These are phyloP conservation scores for Diadegma fenestrale DNA, from an alignment of 2,888 invertebrate genomes.

Conservation along the genomic window DNA sequence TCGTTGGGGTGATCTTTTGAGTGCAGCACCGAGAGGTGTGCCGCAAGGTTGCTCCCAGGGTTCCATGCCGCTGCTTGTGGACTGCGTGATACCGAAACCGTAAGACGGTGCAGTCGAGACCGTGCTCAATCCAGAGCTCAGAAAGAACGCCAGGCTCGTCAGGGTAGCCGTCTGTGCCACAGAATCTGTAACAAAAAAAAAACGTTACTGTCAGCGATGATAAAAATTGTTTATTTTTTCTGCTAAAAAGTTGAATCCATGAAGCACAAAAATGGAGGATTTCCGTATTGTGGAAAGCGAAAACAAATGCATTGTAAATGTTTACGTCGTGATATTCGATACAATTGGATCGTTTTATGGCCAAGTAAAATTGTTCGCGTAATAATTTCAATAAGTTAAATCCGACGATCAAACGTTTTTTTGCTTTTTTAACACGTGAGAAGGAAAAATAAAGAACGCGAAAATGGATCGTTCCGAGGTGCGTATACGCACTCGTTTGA, in stretches of 20 bases:
- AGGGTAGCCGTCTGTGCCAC: conserved; percentile 82
- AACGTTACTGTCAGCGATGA: conserved; percentile 47
- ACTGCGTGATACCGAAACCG: conserved; percentile 74
- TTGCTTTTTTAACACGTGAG: too few relatives aligned
- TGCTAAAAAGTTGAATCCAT: neutral
- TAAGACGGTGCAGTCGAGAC: conserved; percentile 78
- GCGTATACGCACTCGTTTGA: conserved; percentile 33
- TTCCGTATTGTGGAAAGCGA: neutral
- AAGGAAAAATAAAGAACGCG: conserved; percentile 27
- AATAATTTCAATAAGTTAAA: conserved; percentile 55
- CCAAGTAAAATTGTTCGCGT: conserved; percentile 9
- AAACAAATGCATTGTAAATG: neutral
- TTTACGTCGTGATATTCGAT: conserved; percentile 36
- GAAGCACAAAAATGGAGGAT: neutral
- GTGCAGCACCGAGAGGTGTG: conserved; percentile 76
- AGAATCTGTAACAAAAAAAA: conserved; percentile 79
- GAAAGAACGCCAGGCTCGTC: conserved; percentile 81
- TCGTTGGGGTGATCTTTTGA: conserved; percentile 77
- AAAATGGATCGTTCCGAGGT: conserved; percentile 56
- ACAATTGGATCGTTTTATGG: conserved; percentile 46
- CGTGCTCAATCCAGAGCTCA: conserved; percentile 78
- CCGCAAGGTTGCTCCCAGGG: conserved; percentile 83
- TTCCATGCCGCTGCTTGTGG: conserved; percentile 74
- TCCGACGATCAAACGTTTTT: conserved; percentile 36
- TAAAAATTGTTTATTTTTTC: neutral